Evolutionary conservation across 2,113 vertebrate genomes (phyloP).

Genomic region (Euleptes europaea): DNA sequence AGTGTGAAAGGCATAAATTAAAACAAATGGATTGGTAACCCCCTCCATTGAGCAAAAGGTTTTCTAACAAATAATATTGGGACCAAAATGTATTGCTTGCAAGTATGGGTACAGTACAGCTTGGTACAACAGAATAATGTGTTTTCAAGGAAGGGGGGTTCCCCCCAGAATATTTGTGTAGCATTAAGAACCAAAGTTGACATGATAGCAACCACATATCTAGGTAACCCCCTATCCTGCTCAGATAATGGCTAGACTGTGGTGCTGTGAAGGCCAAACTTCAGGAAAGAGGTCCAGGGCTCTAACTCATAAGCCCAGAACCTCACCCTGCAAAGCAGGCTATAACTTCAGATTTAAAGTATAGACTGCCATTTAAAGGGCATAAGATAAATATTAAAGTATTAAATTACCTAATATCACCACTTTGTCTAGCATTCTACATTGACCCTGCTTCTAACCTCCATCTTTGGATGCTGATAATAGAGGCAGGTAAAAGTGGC

Average conservation of each 20-base stretch:
- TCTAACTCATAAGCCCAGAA: too few species aligned
- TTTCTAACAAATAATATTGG: constrained; percentile 68
- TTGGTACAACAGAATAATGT: not conserved
- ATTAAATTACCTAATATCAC: too few species aligned
- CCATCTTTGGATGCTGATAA: not conserved
- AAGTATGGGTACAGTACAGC: constrained; percentile 42
- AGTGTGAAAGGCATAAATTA: constrained; percentile 64
- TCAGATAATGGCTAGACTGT: too few species aligned
- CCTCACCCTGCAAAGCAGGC: too few species aligned
- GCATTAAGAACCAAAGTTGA: not conserved
- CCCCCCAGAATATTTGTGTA: not conserved
- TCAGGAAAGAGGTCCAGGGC: too few species aligned
- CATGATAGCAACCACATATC: not conserved
- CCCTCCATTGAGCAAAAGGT: constrained; percentile 51
- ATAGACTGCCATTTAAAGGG: too few species aligned
- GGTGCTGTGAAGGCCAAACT: too few species aligned
- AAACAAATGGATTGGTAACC: constrained; percentile 60
- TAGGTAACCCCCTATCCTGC: not conserved
- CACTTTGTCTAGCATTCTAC: not conserved
- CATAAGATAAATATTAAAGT: too few species aligned
- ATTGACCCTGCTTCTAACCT: too few species aligned
- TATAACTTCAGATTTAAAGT: too few species aligned
- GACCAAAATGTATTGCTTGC: constrained; percentile 55
- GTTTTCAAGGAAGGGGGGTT: too few species aligned
- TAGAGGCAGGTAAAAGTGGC: not conserved